A percentile compares a stretch with the other conserved stretches of the same genome.
phyloP scores from a whole-genome alignment of 2,888 invertebrate genomes.

The Chymomyza amoena region DNA sequence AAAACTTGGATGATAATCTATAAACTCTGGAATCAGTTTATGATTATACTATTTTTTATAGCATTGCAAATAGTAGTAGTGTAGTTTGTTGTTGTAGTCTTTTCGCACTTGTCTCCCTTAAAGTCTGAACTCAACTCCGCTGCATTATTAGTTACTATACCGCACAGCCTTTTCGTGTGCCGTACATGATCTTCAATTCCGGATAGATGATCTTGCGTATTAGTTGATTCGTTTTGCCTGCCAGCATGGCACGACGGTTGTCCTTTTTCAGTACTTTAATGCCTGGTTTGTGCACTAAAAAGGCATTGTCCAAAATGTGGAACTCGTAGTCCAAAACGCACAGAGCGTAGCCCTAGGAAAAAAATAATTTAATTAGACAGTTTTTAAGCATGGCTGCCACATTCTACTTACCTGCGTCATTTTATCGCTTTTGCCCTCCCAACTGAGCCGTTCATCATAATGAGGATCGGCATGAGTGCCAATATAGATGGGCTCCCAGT shows the following conservation, averaged over 20 bases:
- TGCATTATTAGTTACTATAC: slow-evolving; percentile 82
- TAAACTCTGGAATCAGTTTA: slow-evolving; percentile 1
- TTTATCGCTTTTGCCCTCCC: slow-evolving; percentile 97
- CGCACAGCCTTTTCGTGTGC: slow-evolving; percentile 88
- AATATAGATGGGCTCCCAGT: slow-evolving; percentile 97
- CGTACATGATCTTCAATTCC: slow-evolving; percentile 91
- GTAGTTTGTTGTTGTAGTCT: slow-evolving; percentile 42
- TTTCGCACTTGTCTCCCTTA: slow-evolving; percentile 41
- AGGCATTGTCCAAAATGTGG: slow-evolving; percentile 95
- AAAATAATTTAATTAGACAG: not conserved
- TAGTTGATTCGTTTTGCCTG: slow-evolving; percentile 87
- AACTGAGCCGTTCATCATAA: slow-evolving; percentile 94
- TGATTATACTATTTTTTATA: slow-evolving; percentile 30
- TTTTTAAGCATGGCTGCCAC: not conserved
- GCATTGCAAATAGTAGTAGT: slow-evolving; percentile 53
- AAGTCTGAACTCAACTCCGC: slow-evolving; percentile 61
- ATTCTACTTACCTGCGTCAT: slow-evolving; percentile 91
- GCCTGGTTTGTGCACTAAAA: slow-evolving; percentile 94
- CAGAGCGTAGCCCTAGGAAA: slow-evolving; percentile 91
- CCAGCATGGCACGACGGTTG: slow-evolving; percentile 86
- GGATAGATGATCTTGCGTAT: slow-evolving; percentile 90
- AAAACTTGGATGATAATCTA: slow-evolving; percentile 22
- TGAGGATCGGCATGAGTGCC: slow-evolving; percentile 92
- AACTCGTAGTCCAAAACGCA: slow-evolving; percentile 96
- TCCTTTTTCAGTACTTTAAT: slow-evolving; percentile 92